Evolutionary conservation across 2,113 vertebrate species (phyloP).

Genomic region (Scatophagus argus): DNA sequence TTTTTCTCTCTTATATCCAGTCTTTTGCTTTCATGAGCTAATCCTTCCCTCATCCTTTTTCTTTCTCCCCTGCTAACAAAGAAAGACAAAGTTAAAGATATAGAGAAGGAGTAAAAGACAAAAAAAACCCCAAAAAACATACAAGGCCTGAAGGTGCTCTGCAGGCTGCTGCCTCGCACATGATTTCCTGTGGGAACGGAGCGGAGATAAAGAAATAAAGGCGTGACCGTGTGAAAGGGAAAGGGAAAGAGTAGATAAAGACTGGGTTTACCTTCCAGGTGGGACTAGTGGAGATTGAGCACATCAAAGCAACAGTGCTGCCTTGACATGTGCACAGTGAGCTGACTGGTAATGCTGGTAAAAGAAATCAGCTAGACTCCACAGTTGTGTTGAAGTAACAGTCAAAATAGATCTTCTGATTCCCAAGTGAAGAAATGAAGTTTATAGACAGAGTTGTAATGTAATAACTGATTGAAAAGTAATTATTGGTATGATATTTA

Average conservation of each 20-base stretch:
- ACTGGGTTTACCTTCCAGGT: slow-evolving; percentile 69
- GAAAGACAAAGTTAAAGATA: slow-evolving; percentile 50
- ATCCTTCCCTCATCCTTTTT: slow-evolving; percentile 46
- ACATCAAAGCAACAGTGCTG: slow-evolving; percentile 20
- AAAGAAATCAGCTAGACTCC: background rate
- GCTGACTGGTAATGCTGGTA: slow-evolving; percentile 16
- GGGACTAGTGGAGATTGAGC: slow-evolving; percentile 47
- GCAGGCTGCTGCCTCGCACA: slow-evolving; percentile 62
- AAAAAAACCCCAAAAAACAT: background rate
- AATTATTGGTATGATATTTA: background rate
- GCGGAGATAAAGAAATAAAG: slow-evolving; percentile 57
- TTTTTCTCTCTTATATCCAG: slow-evolving; percentile 16
- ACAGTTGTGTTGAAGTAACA: slow-evolving; percentile 2
- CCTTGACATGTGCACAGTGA: slow-evolving; percentile 31
- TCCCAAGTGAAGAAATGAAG: background rate
- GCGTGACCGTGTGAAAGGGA: slow-evolving; percentile 65
- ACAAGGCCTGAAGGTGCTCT: slow-evolving; percentile 34
- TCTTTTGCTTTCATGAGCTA: slow-evolving; percentile 64
- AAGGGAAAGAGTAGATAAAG: slow-evolving; percentile 49
- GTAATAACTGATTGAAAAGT: background rate
- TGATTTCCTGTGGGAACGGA: slow-evolving; percentile 56
- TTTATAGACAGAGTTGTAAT: background rate
- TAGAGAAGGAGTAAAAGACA: background rate
- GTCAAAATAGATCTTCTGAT: background rate
- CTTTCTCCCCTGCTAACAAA: slow-evolving; percentile 38